Percentiles rank a stretch among this genome's conserved stretches.
phyloP scores from a whole-genome alignment of 2,113 vertebrate species.

The Crotalus tigris region DNA sequence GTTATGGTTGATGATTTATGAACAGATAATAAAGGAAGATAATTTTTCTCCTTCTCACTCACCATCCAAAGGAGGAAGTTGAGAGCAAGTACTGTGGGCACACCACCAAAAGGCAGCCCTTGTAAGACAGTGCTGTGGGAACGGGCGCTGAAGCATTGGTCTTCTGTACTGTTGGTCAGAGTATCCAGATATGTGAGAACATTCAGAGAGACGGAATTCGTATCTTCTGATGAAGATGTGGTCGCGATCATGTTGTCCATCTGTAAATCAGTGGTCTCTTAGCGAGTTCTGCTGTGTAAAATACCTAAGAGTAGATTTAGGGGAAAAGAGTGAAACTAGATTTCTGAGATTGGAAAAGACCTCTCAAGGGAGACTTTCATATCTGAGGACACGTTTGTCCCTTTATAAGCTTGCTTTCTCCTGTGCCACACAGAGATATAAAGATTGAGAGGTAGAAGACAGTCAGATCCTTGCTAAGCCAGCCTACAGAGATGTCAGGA shows the following conservation, averaged over 20 bases:
- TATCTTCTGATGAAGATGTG: not conserved
- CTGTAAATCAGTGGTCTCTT: fast-evolving
- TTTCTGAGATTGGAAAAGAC: not conserved
- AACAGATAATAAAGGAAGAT: fast-evolving
- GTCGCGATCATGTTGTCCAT: slow-evolving; percentile 7
- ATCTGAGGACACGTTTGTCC: not conserved
- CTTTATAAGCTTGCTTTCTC: not conserved
- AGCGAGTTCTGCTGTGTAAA: slow-evolving; percentile 52
- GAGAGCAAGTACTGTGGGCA: slow-evolving; percentile 88
- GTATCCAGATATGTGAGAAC: slow-evolving; percentile 56
- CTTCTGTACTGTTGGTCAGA: slow-evolving; percentile 68
- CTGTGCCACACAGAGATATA: not conserved
- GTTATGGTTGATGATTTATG: not conserved
- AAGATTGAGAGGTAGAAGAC: not conserved
- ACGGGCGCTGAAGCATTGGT: slow-evolving; percentile 81
- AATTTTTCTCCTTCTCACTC: slow-evolving; percentile 6
- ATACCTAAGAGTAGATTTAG: not conserved
- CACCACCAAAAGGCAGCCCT: slow-evolving; percentile 88
- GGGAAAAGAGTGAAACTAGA: not conserved
- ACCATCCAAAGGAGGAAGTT: slow-evolving; percentile 91
- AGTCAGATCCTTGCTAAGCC: not conserved
- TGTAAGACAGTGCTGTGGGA: slow-evolving; percentile 87
- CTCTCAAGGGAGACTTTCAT: not conserved
- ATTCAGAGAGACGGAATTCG: slow-evolving; percentile 42
- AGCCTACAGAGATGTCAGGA: not conserved